Percentiles rank a stretch among this genome's conserved stretches.
Conservation (phyloP, 2,888 invertebrate species). For the Sepiola atlantica region DNA sequence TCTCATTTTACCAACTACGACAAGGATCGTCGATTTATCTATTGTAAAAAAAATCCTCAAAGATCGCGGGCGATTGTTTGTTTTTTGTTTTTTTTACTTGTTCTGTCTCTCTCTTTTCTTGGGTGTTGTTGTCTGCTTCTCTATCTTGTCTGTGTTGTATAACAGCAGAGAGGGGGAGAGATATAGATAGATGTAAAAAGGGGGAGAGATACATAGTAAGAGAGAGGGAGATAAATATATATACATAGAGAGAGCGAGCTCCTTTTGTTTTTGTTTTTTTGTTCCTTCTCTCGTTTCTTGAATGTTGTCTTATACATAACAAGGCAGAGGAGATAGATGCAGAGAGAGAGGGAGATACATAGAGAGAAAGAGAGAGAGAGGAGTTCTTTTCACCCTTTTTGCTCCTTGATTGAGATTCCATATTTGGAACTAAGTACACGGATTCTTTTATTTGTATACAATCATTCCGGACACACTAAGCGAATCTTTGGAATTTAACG, state of each 20-base stretch:
- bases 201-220: background rate
- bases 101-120: background rate
- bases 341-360: too few species aligned
- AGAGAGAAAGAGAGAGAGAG: background rate
- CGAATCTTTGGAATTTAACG: background rate
- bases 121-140: background rate
- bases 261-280: too few species aligned
- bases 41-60: background rate
- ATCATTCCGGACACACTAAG: background rate
- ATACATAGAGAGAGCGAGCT: too few species aligned
- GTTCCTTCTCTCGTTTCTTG: too few species aligned
- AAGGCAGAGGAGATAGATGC: too few species aligned
- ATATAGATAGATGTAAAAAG: too few species aligned
- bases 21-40: background rate
- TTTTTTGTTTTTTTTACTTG: background rate
- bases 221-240: background rate
- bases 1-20: background rate
- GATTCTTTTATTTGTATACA: background rate
- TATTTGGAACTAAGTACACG: slow-evolving; percentile 20
- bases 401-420: background rate
- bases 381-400: background rate
- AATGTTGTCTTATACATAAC: too few species aligned
- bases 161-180: background rate
- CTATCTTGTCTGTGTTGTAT: background rate
- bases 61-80: background rate